Base-by-base conservation (phyloP, 2,797 vertebrate species). In the Leucoraja ocellata region DNA sequence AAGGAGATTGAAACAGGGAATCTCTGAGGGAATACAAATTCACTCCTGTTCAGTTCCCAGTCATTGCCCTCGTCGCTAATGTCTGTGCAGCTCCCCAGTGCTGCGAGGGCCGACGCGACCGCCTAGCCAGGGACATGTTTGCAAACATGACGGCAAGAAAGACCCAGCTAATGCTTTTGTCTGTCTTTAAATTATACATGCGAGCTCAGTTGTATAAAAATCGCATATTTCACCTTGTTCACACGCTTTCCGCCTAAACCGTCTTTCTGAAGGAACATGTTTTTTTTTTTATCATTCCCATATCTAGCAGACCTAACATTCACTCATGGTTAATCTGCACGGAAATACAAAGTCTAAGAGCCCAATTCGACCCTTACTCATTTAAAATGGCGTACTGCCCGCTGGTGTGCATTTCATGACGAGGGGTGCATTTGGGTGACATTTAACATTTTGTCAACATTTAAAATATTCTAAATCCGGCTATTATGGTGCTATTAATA, bases 111-210 rank as follows among this genome's bases (percentile, higher is more conserved):
- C 36, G 68, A 36, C 54, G n/a, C 74, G 90, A 28, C 71, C 68
- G 65, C 68, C 90, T 46, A 46, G 9, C 65, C 90, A 74, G 90
- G 39, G 90, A 91, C 65, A 91, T 54, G 90, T 74, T 74, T 91
- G 90, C 39, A 73, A 91, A 74, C 28, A 68, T 91, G 90, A 91
- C 90, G 68, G 90, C 90, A 54, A 91, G 68, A 39, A 46, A 74
- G 90, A 74, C 36, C 73, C 90, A 91, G 32, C 90, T 91, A 91
- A 74, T 46, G 90, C 86, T 90, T 90, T 90, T 71, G 86, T 90
- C 86, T 90, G n/a, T 39, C 90, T 91, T 91, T 91, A 91, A 91
- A 91, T 91, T 91, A 91, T 91, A 91, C 90, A 91, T 91, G 68
- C 14, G 90, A 71, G 25, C 90, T 74, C 65, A 46, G 71, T 91